Conservation (phyloP, 2,888 invertebrate species). For the Lobophora halterata region DNA sequence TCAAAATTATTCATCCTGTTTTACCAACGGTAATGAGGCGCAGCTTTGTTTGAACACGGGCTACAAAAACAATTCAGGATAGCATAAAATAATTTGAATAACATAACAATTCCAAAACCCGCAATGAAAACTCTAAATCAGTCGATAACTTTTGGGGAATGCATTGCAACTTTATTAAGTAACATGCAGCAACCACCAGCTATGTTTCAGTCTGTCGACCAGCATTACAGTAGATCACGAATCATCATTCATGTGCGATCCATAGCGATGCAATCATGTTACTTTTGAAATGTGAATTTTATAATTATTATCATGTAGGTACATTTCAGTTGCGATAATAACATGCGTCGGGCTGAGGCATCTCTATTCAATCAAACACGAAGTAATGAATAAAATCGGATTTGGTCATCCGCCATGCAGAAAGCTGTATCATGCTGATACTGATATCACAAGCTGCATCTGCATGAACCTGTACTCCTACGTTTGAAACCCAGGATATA, state of each 20-base stretch:
- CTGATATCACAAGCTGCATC: constrained; percentile 62
- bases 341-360: constrained; percentile 79
- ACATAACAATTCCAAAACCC: constrained; percentile 44
- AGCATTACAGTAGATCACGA: constrained; percentile 47
- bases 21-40: constrained; percentile 37
- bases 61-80: constrained; percentile 19
- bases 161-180: constrained; percentile 59
- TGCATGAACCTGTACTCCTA: constrained; percentile 52
- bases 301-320: constrained; percentile 56
- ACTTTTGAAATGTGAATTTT: constrained; percentile 40
- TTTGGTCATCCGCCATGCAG: constrained; percentile 76
- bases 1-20: background rate
- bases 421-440: constrained; percentile 78
- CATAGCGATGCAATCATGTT: constrained; percentile 58
- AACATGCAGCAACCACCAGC: constrained; percentile 74
- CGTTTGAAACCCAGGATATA: constrained; percentile 14
- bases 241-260: constrained; percentile 53
- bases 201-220: constrained; percentile 45
- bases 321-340: constrained; percentile 44
- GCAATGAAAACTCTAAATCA: constrained; percentile 61
- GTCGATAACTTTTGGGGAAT: constrained; percentile 53
- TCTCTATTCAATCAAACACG: constrained; percentile 75
- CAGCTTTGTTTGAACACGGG: constrained; percentile 11
- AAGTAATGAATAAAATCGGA: constrained; percentile 72
- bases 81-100: constrained; percentile 27